phyloP scores from a whole-genome alignment of 2,113 vertebrate species.

The Nannobrachium achirus region DNA sequence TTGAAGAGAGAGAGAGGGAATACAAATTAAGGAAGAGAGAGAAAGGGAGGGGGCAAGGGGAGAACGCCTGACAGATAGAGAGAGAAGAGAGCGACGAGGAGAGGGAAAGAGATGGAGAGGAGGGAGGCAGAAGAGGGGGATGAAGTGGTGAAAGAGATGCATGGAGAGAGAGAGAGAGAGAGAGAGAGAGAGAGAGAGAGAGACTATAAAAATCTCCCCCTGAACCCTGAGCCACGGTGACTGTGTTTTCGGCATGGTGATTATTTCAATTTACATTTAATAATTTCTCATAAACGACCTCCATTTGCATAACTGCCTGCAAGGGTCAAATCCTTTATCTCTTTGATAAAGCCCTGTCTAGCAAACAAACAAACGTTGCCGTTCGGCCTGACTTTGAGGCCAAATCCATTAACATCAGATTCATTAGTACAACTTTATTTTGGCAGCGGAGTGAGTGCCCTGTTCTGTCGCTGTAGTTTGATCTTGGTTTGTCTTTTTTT shows the following conservation, averaged over 20 bases:
- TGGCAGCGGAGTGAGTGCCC: neutral
- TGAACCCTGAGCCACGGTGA: neutral
- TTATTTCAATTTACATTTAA: neutral
- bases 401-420: conserved; percentile 10
- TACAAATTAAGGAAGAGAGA: too few relatives aligned
- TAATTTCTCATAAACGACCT: neutral
- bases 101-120: neutral
- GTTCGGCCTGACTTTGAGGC: neutral
- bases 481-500: too few relatives aligned
- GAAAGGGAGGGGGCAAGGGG: too few relatives aligned
- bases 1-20: conserved; percentile 10
- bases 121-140: neutral
- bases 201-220: neutral
- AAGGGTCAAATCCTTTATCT: conserved; percentile 21
- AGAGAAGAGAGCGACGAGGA: neutral
- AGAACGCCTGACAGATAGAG: neutral
- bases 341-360: neutral
- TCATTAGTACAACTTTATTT: neutral
- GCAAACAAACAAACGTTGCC: neutral
- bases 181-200: neutral
- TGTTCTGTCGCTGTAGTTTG: too few relatives aligned
- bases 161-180: too few relatives aligned
- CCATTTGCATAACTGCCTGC: conserved; percentile 13
- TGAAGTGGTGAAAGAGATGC: neutral
- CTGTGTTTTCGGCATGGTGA: neutral